These are phyloP conservation scores for Tor tambroides DNA, from an alignment of 2,113 vertebrate species.

Conservation along the genomic window DNA sequence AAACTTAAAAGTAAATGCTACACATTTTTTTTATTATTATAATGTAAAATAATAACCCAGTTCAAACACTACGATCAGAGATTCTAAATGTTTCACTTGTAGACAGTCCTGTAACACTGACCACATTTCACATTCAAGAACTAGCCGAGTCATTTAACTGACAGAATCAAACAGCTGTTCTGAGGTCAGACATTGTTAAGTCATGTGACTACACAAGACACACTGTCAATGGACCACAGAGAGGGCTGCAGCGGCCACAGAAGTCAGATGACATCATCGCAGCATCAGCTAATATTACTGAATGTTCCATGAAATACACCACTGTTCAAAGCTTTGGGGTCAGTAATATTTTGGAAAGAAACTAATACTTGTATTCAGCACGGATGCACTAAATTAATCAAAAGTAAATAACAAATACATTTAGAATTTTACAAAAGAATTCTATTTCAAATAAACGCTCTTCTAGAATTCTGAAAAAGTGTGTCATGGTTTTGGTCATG, in stretches of 20 bases:
- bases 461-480: background rate
- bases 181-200: too few species aligned
- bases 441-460: background rate
- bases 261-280: background rate
- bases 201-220: too few species aligned
- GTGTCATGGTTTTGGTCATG: background rate
- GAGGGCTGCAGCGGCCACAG: background rate
- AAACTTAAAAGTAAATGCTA: background rate
- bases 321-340: background rate
- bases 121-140: too few species aligned
- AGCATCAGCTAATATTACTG: background rate
- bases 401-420: background rate
- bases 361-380: background rate
- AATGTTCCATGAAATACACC: background rate
- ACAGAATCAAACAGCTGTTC: too few species aligned
- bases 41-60: too few species aligned
- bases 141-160: too few species aligned
- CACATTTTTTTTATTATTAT: too few species aligned
- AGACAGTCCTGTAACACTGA: too few species aligned
- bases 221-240: background rate
- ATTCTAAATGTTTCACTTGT: too few species aligned
- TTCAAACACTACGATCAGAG: too few species aligned
- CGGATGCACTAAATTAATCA: background rate
- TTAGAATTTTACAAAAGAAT: background rate
- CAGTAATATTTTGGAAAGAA: background rate